A percentile compares a stretch with the other conserved stretches of the same genome.
Conservation (phyloP, 1,140 invertebrate species). For the Drosophila sp. region DNA sequence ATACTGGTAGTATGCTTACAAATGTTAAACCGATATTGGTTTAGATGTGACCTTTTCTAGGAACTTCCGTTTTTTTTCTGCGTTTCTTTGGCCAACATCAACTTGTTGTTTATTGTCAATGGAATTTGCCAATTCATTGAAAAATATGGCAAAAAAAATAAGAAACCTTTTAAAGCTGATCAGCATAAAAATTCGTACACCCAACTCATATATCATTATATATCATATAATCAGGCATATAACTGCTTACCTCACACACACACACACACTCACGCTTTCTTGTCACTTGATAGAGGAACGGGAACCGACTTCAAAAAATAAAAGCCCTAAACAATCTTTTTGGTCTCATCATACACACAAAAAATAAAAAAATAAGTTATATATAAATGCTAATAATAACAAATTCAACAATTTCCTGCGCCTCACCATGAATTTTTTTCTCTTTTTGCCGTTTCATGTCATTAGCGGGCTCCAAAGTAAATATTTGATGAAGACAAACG, state of each 20-base stretch:
- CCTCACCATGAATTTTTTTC: slow-evolving; percentile 6
- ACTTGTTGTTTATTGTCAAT: slow-evolving; percentile 36
- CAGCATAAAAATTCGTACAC: slow-evolving; percentile 13
- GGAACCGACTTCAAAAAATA: background rate
- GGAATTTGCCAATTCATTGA: slow-evolving; percentile 51
- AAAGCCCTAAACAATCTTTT: slow-evolving; percentile 35
- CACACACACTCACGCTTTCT: slow-evolving; percentile 1
- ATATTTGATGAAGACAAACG: slow-evolving; percentile 59
- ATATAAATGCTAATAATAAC: slow-evolving; percentile 58
- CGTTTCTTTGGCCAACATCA: slow-evolving; percentile 8
- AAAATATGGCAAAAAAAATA: slow-evolving; percentile 36
- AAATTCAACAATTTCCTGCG: slow-evolving; percentile 57
- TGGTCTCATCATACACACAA: slow-evolving; percentile 22
- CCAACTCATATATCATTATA: slow-evolving; percentile 47
- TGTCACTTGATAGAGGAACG: slow-evolving; percentile 46
- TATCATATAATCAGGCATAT: slow-evolving; percentile 53
- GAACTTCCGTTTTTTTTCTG: slow-evolving; percentile 35
- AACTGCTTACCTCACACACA: slow-evolving; percentile 55
- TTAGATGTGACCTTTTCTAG: slow-evolving; percentile 34
- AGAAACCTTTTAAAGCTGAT: slow-evolving; percentile 22
- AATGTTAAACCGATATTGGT: slow-evolving; percentile 16
- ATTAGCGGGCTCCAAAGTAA: slow-evolving; percentile 59
- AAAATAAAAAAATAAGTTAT: slow-evolving; percentile 32
- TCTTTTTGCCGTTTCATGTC: slow-evolving; percentile 44
- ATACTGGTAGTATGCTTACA: background rate